Conservation (phyloP, 1,140 invertebrate species). For the Thaumetopoea pityocampa region DNA sequence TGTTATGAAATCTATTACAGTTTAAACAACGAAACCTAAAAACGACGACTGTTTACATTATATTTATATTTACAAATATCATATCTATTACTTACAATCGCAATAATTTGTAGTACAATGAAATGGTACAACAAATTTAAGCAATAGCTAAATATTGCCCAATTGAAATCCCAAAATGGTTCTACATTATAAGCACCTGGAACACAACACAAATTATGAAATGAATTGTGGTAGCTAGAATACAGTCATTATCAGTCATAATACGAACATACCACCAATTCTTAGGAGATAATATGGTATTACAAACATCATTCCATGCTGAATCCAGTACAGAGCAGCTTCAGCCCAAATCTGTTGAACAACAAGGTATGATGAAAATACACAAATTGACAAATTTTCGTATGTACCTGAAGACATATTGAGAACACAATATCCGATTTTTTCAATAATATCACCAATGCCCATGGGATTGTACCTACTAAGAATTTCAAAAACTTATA, state of each 20-base stretch:
- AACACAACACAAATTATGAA: slow-evolving; percentile 27
- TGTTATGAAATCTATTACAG: slow-evolving; percentile 1
- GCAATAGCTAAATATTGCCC: slow-evolving; percentile 88
- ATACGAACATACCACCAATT: slow-evolving; percentile 85
- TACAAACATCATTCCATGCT: slow-evolving; percentile 94
- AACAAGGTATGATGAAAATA: slow-evolving; percentile 25
- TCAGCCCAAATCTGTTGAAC: slow-evolving; percentile 89
- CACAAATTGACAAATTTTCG: not conserved
- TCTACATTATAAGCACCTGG: slow-evolving; percentile 92
- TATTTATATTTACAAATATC: too few relatives aligned
- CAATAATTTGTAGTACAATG: slow-evolving; percentile 86
- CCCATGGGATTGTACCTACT: too few relatives aligned
- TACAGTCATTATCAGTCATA: too few relatives aligned
- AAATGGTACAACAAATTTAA: slow-evolving; percentile 93
- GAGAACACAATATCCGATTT: too few relatives aligned
- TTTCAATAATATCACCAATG: too few relatives aligned
- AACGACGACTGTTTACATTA: too few relatives aligned
- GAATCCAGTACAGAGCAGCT: slow-evolving; percentile 93
- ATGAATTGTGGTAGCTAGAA: too few relatives aligned
- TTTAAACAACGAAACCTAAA: too few relatives aligned
- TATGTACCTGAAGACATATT: too few relatives aligned
- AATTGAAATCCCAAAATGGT: slow-evolving; percentile 87
- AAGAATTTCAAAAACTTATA: too few relatives aligned
- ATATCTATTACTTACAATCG: slow-evolving; percentile 91
- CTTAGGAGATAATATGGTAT: slow-evolving; percentile 93